phyloP scores from a whole-genome alignment of 2,113 vertebrate genomes.

The Apus apus region DNA sequence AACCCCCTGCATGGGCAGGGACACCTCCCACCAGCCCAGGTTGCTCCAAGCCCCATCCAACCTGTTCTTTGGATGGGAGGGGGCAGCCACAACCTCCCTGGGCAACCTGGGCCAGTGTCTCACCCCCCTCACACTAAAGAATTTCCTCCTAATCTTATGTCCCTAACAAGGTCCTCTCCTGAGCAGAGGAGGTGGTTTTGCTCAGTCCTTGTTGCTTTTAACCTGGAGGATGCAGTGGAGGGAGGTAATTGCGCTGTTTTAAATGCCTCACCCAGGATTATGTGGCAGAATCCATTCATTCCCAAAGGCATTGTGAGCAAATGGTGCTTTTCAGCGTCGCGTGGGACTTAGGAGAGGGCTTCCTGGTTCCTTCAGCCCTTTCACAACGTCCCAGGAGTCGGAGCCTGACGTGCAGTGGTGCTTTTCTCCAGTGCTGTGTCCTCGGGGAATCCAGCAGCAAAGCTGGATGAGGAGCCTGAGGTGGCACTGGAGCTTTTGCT shows the following conservation, averaged over 20 bases:
- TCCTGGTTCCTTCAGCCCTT: background rate
- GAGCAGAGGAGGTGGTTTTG: background rate
- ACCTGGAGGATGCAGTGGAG: background rate
- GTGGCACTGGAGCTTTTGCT: background rate
- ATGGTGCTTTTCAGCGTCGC: background rate
- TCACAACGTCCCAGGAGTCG: background rate
- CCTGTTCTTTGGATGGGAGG: too few relatives aligned
- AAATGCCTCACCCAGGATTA: background rate
- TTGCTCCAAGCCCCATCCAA: too few relatives aligned
- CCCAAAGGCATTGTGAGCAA: background rate
- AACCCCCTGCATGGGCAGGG: too few relatives aligned
- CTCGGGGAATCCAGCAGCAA: background rate
- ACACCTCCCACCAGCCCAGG: too few relatives aligned
- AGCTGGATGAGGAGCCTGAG: background rate
- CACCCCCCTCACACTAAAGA: too few relatives aligned
- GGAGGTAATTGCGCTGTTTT: background rate
- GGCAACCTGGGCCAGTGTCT: too few relatives aligned
- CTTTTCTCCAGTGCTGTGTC: accelerated
- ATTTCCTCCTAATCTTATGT: too few relatives aligned
- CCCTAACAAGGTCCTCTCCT: background rate
- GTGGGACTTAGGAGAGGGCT: background rate
- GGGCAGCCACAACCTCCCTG: too few relatives aligned
- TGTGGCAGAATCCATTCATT: background rate
- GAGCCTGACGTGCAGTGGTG: background rate
- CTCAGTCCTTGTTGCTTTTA: background rate